phyloP scores from a whole-genome alignment of 2,797 vertebrate species.

The Allobates femoralis region DNA sequence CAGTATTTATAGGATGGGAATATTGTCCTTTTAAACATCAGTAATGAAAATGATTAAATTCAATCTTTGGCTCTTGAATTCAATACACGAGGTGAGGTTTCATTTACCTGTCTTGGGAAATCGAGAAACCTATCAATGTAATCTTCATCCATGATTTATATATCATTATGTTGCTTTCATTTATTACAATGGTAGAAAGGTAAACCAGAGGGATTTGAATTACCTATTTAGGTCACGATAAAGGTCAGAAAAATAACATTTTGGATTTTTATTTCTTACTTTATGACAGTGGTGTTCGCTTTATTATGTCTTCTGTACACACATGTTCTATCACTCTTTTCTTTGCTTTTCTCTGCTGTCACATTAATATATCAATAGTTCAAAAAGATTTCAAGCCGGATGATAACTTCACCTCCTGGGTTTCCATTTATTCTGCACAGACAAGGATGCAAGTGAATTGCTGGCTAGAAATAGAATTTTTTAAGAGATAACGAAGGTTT shows the following conservation, averaged over 20 bases:
- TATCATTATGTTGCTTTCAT: conserved; percentile 50
- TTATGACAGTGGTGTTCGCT: conserved; percentile 28
- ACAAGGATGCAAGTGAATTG: conserved; percentile 30
- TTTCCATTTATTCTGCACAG: conserved; percentile 21
- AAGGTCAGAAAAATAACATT: conserved; percentile 58
- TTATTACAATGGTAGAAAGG: conserved; percentile 55
- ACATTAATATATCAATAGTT: conserved; percentile 58
- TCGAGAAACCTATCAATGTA: conserved; percentile 41
- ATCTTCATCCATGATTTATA: conserved; percentile 56
- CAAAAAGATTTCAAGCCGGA: conserved; percentile 54
- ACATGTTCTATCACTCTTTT: conserved; percentile 53
- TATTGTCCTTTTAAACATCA: conserved; percentile 1
- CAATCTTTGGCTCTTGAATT: conserved; percentile 43
- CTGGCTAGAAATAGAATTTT: conserved; percentile 44
- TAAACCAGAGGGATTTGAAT: conserved; percentile 55
- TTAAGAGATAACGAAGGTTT: conserved; percentile 45
- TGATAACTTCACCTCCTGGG: conserved; percentile 58
- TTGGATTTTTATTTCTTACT: conserved; percentile 56
- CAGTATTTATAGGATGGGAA: conserved; percentile 1
- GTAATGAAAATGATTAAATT: conserved; percentile 45
- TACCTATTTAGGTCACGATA: conserved; percentile 50
- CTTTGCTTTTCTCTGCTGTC: conserved; percentile 38
- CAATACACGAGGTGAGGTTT: conserved; percentile 21
- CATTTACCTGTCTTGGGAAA: conserved; percentile 36
- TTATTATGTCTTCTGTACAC: conserved; percentile 59